Base-by-base conservation (phyloP, 2,113 vertebrate species). In the Tiliqua scincoides region DNA sequence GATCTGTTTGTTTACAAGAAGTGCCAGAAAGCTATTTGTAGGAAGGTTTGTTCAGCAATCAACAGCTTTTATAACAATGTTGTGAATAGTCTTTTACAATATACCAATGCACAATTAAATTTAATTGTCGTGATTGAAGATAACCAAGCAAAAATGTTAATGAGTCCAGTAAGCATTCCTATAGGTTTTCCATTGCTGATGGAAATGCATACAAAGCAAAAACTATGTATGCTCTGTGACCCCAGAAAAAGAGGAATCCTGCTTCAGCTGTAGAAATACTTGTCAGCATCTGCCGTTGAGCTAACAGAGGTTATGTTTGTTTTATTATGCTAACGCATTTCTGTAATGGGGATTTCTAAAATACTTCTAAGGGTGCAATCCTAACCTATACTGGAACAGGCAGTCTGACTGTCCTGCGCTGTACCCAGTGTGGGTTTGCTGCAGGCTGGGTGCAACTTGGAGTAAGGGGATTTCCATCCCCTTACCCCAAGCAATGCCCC, bases 71-170 rank as follows among this genome's bases (percentile, higher is more conserved):
- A 86, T 80, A 83, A 87, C 82, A 83, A 83, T 79, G 37, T 92
- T 92, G 88, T 87, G 84, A 94, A 88, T 91, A 83, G 82, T 82
- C 84, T 5, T 0, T 90, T 92, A 79, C 59, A 87, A 87, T 90
- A 63, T 75, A 74, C 52, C 87, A 81, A 88, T 0, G 0, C 82
- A 94, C 88, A 89, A 88, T 89, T 89, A 89, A 62, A 85, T 95
- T 88, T 89, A 94, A 93, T 91, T 91, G 77, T 91, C 83, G 84
- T 93, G 92, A 92, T 93, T 94, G 91, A 94, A 94, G 90, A 92
- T 90, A 89, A 94, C 87, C 79, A 88, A 89, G 77, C 80, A 87
- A 91, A 94, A 93, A 63, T 78, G n/a, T 32, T 59, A 79, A 89
- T 79, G 83, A 91, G 76, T 79, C 77, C 91, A 76, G 70, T 68